Percentiles rank a stretch among this genome's conserved stretches.
phyloP scores from a whole-genome alignment of 2,113 vertebrate species.

The Dromaius novaehollandiae region DNA sequence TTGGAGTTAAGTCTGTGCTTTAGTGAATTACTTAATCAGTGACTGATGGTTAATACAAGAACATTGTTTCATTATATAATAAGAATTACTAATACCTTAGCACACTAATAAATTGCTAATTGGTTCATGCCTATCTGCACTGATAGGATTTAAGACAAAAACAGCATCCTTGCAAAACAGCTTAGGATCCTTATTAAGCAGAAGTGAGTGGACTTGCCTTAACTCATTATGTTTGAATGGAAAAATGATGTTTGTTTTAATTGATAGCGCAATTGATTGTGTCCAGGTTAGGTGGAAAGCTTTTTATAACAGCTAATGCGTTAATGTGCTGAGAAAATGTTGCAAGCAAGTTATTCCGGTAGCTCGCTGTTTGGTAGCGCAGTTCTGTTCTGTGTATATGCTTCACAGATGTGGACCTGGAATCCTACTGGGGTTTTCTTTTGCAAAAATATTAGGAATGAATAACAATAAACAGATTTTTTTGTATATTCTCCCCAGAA shows the following conservation, averaged over 20 bases:
- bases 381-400: slow-evolving; percentile 34
- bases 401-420: slow-evolving; percentile 33
- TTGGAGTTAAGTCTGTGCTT: slow-evolving; percentile 17
- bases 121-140: slow-evolving; percentile 53
- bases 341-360: neutral
- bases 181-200: neutral
- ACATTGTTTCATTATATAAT: slow-evolving; percentile 43
- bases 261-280: neutral
- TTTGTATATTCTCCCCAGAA: neutral
- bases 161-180: neutral
- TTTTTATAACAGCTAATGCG: neutral
- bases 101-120: slow-evolving; percentile 39
- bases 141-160: slow-evolving; percentile 49
- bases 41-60: neutral
- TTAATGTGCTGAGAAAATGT: neutral
- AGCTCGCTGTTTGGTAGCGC: neutral
- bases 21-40: neutral
- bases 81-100: slow-evolving; percentile 20
- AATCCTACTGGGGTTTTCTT: neutral
- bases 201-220: neutral
- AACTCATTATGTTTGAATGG: slow-evolving; percentile 1
- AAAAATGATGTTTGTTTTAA: slow-evolving; percentile 7
- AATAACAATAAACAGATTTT: neutral
- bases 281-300: neutral
- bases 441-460: neutral